These are phyloP conservation scores for Melolontha melolontha DNA, from an alignment of 2,888 invertebrate genomes.

Conservation along the genomic window DNA sequence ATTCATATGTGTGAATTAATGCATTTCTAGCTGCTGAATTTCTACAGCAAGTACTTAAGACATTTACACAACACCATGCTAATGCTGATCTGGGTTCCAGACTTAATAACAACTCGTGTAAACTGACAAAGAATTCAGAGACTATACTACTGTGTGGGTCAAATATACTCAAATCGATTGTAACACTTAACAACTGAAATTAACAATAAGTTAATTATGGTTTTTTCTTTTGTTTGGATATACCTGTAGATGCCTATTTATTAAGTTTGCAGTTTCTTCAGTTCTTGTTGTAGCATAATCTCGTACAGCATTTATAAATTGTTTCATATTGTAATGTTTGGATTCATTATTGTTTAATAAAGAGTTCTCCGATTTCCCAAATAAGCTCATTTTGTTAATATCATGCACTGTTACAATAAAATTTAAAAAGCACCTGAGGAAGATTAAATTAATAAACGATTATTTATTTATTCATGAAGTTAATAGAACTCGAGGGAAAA, in stretches of 20 bases:
- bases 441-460: neutral
- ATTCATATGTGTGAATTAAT: constrained; percentile 78
- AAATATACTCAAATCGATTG: constrained; percentile 75
- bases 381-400: constrained; percentile 13
- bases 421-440: constrained; percentile 13
- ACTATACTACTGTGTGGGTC: constrained; percentile 75
- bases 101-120: constrained; percentile 75
- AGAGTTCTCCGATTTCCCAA: constrained; percentile 15
- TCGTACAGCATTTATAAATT: constrained; percentile 68
- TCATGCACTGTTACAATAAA: neutral
- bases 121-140: constrained; percentile 75
- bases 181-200: constrained; percentile 72
- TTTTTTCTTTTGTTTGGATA: neutral
- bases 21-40: constrained; percentile 73
- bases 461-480: constrained; percentile 18
- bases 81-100: constrained; percentile 70
- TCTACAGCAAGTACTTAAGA: constrained; percentile 72
- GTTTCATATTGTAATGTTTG: constrained; percentile 64
- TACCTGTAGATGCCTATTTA: constrained; percentile 67
- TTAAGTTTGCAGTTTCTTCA: constrained; percentile 67
- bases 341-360: constrained; percentile 37
- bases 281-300: constrained; percentile 69
- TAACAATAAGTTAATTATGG: neutral
- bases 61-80: constrained; percentile 76
- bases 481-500: constrained; percentile 13